Conservation (phyloP, 1,140 invertebrate species). For the Diplogasteroides magnus region DNA sequence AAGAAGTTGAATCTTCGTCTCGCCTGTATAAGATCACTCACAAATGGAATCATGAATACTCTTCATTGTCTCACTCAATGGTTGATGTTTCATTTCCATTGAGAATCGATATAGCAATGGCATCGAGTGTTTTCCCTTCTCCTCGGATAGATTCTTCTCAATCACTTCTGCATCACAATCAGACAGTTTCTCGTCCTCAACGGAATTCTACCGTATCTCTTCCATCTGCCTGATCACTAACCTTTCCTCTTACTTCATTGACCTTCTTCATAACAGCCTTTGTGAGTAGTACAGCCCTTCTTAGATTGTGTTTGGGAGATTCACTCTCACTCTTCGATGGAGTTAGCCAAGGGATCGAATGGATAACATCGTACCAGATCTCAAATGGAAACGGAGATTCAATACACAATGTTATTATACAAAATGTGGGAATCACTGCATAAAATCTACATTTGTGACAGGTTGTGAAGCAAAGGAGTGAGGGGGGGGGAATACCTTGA, state of each 20-base stretch:
- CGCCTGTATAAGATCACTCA: not conserved
- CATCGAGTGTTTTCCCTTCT: not conserved
- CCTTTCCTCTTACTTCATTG: not conserved
- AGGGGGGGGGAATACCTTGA: not conserved
- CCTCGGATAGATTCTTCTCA: not conserved
- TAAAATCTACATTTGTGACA: too few species aligned
- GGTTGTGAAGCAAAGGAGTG: not conserved
- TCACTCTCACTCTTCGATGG: too few species aligned
- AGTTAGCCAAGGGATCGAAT: not conserved
- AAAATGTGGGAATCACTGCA: not conserved
- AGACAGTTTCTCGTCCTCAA: not conserved
- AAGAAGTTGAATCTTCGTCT: not conserved
- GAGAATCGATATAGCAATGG: not conserved
- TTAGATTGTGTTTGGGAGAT: not conserved
- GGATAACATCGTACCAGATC: too few species aligned
- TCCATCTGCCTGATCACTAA: not conserved
- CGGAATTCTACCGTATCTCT: not conserved
- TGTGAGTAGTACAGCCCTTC: not conserved
- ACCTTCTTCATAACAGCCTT: not conserved
- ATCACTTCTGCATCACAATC: not conserved
- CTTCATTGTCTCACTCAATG: not conserved
- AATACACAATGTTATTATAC: not conserved
- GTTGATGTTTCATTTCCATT: not conserved
- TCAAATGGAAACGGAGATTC: not conserved
- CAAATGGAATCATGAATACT: too few species aligned